Evolutionary conservation across 2,888 invertebrate genomes (phyloP).

Genomic region (Stenichneumon culpator): DNA sequence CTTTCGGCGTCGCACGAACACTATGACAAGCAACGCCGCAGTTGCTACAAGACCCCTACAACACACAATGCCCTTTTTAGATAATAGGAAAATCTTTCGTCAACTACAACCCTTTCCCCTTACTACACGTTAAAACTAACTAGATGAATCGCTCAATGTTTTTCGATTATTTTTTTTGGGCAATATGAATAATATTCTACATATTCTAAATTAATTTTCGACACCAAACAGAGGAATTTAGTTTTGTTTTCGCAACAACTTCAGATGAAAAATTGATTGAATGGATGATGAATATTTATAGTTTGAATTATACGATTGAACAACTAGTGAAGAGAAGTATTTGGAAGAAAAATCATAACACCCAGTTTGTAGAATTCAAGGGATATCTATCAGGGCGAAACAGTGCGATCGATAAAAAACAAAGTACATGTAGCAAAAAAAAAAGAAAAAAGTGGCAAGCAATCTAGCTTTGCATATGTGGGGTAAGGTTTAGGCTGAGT

Average conservation of each 20-base stretch:
- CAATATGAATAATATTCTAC: constrained; percentile 4
- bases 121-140: constrained; percentile 29
- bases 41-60: constrained; percentile 87
- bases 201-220: neutral
- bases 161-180: neutral
- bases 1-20: constrained; percentile 91
- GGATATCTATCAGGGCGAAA: constrained; percentile 36
- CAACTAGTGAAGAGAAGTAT: constrained; percentile 3
- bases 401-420: constrained; percentile 41
- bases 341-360: neutral
- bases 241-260: neutral
- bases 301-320: neutral
- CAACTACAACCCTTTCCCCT: constrained; percentile 60
- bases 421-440: constrained; percentile 29
- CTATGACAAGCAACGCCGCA: constrained; percentile 92
- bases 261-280: neutral
- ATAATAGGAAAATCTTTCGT: constrained; percentile 51
- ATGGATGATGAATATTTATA: neutral
- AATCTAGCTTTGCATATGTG: constrained; percentile 70
- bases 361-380: neutral
- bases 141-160: constrained; percentile 16
- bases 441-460: constrained; percentile 55
- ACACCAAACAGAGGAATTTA: neutral
- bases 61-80: constrained; percentile 83
- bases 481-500: constrained; percentile 83